Evolutionary conservation across 1,140 invertebrate genomes (phyloP).

Genomic region (Drosophila parabipectinata): DNA sequence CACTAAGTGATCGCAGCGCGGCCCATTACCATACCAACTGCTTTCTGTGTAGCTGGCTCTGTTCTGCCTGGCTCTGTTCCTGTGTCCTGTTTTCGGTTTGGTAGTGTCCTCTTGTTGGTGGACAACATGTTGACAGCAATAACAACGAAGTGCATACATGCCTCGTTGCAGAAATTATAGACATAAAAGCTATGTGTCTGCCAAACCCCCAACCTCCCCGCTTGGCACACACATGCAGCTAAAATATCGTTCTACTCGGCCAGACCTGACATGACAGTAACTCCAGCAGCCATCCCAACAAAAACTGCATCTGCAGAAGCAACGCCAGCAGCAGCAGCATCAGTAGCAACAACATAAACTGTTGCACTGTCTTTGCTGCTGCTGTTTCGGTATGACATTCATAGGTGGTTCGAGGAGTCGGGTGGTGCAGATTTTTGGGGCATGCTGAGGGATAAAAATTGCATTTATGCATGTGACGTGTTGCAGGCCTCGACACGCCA

Average conservation of each 20-base stretch:
- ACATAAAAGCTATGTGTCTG: constrained; percentile 46
- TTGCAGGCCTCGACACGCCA: constrained; percentile 55
- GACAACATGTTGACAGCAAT: constrained; percentile 77
- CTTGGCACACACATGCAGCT: constrained; percentile 34
- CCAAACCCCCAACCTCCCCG: neutral
- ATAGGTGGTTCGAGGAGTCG: constrained; percentile 17
- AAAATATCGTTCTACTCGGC: constrained; percentile 64
- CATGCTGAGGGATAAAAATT: constrained; percentile 47
- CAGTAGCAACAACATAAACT: constrained; percentile 44
- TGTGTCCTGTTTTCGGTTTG: constrained; percentile 12
- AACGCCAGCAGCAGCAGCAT: neutral
- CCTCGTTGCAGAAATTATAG: constrained; percentile 65
- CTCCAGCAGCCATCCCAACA: constrained; percentile 61
- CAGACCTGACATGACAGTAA: constrained; percentile 72
- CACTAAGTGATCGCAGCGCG: constrained; percentile 61
- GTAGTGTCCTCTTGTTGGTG: constrained; percentile 52
- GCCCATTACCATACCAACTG: constrained; percentile 26
- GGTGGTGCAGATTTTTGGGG: constrained; percentile 5
- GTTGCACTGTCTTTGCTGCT: constrained; percentile 46
- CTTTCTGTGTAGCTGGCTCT: constrained; percentile 13
- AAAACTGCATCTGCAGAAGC: constrained; percentile 25
- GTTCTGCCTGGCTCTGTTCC: constrained; percentile 8
- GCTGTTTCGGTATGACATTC: constrained; percentile 30
- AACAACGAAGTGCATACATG: constrained; percentile 54
- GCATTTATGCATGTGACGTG: constrained; percentile 72